Evolutionary conservation across 92 coral and sea anemone genomes (phyloP), one percentile per base, ranked within the genome.

Genomic region (Actinostola sp.): DNA sequence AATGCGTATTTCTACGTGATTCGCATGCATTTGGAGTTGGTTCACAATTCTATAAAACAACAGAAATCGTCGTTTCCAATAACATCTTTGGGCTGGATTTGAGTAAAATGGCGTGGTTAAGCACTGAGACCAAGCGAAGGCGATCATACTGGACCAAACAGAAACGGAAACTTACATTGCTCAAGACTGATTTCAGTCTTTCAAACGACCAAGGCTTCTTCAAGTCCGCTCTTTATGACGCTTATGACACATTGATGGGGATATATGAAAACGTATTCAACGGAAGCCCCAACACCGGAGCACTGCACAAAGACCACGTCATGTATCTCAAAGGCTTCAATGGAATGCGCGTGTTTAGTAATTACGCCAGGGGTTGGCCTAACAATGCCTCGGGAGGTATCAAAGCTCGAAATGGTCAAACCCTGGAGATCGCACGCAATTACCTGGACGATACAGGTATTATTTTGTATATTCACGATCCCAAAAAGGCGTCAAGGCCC

Each of bases 331-430:
- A 83, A 69, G 88, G 88, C 9, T 83, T 83, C 60, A 31, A 62
- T 1, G 28, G 42, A 3, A 71, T 69, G 70, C 16, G 2, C 4
- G 68, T 76, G 6, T 1, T 15, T 20, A 58, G 77, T 1, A 83
- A 83, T 63, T 83, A 83, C 61, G 88, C 61, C 61, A 51, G 88
- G 45, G 88, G 88, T 9, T 83, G 88, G 88, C 75, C 88, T 7
- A 54, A 54, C 7, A 11, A 63, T 5, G 20, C 73, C 0, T 11
- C 66, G 8, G 88, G 88, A 28, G 88, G 88, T 23, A 48, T 83
- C 11, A 83, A 83, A 69, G 81, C 28, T 52, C 75, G 82, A 4
- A 75, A 83, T 66, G 88, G 88, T 4, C 23, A 69, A 39, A 3
- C 12, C 16, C 48, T 83, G 16, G 44, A 11, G 12, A 61, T 83